Base-by-base conservation (phyloP, 2,113 vertebrate genomes). In the Echinops telfairi region DNA sequence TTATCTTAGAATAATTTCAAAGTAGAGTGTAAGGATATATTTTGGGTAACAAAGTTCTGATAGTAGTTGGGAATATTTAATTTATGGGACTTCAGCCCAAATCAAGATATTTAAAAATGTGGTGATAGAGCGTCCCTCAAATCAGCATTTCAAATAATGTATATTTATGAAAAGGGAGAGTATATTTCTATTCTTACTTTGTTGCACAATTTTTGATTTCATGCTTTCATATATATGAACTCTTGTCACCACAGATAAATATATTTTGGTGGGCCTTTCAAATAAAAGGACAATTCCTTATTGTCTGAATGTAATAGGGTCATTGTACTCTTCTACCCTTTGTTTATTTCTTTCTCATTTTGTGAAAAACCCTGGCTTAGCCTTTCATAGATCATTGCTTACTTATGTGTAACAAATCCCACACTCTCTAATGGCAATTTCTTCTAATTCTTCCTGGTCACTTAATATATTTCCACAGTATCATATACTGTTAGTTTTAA, bases 261-360 rank as follows among this genome's bases (percentile, higher is more conserved):
- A 96, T 97, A 96, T 93, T 96, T 96, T 97, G 47, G 47, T 95
- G 90, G 89, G 97, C 90, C 60, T 58, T 1, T 76, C 68, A 95
- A 87, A 95, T 95, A 81, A 92, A 96, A 94, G 27, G 85, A 97
- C 97, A 93, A 94, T 96, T 97, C 97, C 93, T 97, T 88, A 98
- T 98, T 98, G 98, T 98, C 66, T 92, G 40, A 15, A 64, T 60
- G 88, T 78, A 98, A 98, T 97, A 98, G 92, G 96, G 97, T 94
- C 97, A 97, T 98, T 98, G 98, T 98, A 92, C 97, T 66, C 93
- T 87, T 97, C 96, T 95, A 70, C 23, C 89, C 38, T 87, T 98
- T 98, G 98, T 98, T 98, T 98, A 25, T 96, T 93, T 53, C 95
- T 94, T 79, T 97, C 86, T 73, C n/a, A 96, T 85, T 84, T 80